Conservation (phyloP, 2,888 invertebrate species). For the Cheilosia urbana region DNA sequence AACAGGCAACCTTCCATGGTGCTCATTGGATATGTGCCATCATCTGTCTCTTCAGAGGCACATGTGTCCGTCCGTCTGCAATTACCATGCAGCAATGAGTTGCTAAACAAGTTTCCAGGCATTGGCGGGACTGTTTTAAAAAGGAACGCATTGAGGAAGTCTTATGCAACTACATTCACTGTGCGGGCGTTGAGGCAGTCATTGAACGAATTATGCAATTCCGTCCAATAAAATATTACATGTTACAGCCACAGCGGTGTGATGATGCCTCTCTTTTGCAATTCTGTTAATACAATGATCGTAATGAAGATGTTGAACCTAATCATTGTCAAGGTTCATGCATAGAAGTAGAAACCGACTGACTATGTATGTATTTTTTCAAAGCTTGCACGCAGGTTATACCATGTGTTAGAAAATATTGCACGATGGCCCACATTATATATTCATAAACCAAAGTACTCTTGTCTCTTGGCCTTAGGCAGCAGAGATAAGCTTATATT, state of each 20-base stretch:
- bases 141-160: conserved; percentile 11
- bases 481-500: neutral
- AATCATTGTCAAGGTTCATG: too few relatives aligned
- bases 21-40: conserved; percentile 7
- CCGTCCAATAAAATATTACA: neutral
- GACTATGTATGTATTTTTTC: too few relatives aligned
- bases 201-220: conserved; percentile 26
- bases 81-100: neutral
- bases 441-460: too few relatives aligned
- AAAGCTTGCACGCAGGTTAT: too few relatives aligned
- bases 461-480: too few relatives aligned
- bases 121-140: neutral
- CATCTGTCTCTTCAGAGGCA: neutral
- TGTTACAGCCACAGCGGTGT: too few relatives aligned
- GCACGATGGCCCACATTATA: too few relatives aligned
- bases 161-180: conserved; percentile 6
- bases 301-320: too few relatives aligned
- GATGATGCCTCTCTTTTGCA: neutral
- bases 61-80: conserved; percentile 11
- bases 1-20: neutral
- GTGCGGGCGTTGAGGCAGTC: neutral
- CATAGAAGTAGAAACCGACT: too few relatives aligned
- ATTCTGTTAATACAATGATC: too few relatives aligned
- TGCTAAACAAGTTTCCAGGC: conserved; percentile 17
- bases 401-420: too few relatives aligned